Evolutionary conservation across 2,888 invertebrate species (phyloP), one percentile per base, ranked within the genome.

Genomic region (Acanthosepion esculentum): DNA sequence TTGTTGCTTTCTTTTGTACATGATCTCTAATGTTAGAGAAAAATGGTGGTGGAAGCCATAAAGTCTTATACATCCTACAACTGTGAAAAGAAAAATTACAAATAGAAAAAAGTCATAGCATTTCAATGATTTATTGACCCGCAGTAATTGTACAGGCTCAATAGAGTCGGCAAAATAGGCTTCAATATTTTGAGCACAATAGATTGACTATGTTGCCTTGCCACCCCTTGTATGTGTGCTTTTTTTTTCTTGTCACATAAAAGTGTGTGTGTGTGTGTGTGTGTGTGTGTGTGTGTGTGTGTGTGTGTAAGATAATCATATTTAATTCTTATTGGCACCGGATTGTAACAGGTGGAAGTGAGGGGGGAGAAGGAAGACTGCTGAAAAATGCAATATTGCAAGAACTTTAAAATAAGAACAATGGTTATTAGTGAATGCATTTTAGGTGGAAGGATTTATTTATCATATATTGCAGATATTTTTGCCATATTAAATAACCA

Each of bases 161-260:
- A 78, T 78, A 78, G 29, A 64, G 78, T 78, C 33, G 78, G 78
- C 78, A 78, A 78, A 78, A 78, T 78, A 78, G 78, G 78, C n/a
- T 78, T 78, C 78, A 78, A 78, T 78, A 78, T 78, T 78, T 78
- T 78, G 78, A 78, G 78, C 78, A 78, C 78, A 78, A 78, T 78
- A 78, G n/a, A 33, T 78, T 33, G n/a, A 78, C 78, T 78, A 78
- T n/a, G 78, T 78, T 78, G n/a, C 78, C n/a, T 78, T 78, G 78
- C 33, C 78, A 78, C 78, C n/a, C 78, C 78, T 78, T 78, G n/a
- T 78, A 78, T n/a, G n/a, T 78, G 33, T 78, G 78, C 33, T 33
- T 78, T 10, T 33, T 33, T 8, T 78, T 78, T n/a, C 33, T 78
- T 78, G 78, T 78, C 5, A n/a, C 12, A 15, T 33, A n/a, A n/a